Evolutionary conservation across 2,797 vertebrate species (phyloP).

Genomic region (Phoxinus dragarum): DNA sequence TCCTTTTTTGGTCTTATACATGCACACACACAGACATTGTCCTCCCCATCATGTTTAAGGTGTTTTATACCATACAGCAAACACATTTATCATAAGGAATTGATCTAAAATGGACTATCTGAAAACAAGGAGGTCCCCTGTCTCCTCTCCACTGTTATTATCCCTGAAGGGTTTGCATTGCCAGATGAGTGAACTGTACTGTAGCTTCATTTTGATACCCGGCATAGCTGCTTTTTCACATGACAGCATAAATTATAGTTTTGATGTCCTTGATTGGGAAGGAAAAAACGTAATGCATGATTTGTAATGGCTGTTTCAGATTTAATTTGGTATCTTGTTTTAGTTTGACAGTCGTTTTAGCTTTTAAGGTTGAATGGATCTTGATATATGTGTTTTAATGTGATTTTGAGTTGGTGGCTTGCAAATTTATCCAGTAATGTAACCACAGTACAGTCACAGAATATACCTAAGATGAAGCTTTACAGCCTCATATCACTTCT

Average conservation of each 20-base stretch:
- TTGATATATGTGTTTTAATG: not conserved
- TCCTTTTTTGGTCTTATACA: not conserved
- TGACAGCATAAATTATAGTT: conserved; percentile 30
- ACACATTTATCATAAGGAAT: not conserved
- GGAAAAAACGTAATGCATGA: not conserved
- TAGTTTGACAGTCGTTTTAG: not conserved
- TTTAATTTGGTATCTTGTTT: conserved; percentile 21
- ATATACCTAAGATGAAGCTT: not conserved
- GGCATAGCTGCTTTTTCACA: conserved; percentile 20
- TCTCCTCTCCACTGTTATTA: conserved; percentile 34
- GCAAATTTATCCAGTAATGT: not conserved
- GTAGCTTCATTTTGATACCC: conserved; percentile 38
- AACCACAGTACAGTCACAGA: not conserved
- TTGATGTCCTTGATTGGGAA: conserved; percentile 25
- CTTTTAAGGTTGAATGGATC: not conserved
- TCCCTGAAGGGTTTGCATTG: conserved; percentile 36
- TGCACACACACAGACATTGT: not conserved
- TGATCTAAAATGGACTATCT: conserved; percentile 3
- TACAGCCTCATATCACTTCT: not conserved
- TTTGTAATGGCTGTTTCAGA: conserved; percentile 33
- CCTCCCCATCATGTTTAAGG: conserved; percentile 2
- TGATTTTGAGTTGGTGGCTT: not conserved
- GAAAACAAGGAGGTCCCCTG: conserved; percentile 20
- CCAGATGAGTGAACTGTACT: conserved; percentile 48
- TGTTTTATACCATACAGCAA: not conserved